Percentiles rank a stretch among this genome's conserved stretches.
Conservation (phyloP, 1,140 invertebrate genomes). For the Papilio polyxenes region DNA sequence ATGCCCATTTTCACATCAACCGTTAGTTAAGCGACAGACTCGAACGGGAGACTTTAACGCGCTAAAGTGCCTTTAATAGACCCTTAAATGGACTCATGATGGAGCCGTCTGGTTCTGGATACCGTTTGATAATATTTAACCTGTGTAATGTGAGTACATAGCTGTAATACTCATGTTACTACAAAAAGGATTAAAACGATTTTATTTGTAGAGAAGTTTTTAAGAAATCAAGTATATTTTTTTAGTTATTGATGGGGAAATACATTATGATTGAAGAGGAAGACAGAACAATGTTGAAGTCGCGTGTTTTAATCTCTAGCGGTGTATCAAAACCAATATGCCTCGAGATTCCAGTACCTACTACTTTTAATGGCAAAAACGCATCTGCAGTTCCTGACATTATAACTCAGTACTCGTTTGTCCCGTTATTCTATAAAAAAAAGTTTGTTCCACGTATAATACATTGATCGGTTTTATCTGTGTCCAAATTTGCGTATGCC, state of each 20-base stretch:
- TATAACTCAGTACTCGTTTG: no score
- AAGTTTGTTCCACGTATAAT: slow-evolving; percentile 1
- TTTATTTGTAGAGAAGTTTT: not conserved
- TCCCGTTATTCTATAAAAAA: not conserved
- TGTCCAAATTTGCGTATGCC: slow-evolving; percentile 22
- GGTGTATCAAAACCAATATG: no score
- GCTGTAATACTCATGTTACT: not conserved
- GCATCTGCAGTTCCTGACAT: no score
- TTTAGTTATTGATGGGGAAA: no score
- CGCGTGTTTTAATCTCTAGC: no score
- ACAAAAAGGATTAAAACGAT: not conserved
- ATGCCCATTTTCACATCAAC: slow-evolving; percentile 32
- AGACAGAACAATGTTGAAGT: no score
- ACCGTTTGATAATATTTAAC: slow-evolving; percentile 10
- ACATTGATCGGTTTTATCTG: slow-evolving; percentile 10
- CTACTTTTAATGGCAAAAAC: no score
- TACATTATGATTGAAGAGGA: no score
- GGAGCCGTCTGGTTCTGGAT: not conserved
- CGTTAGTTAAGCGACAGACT: slow-evolving; percentile 27
- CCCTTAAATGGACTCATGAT: slow-evolving; percentile 12
- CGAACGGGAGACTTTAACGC: slow-evolving; percentile 27
- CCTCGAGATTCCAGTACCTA: no score
- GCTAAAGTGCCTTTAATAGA: slow-evolving; percentile 27
- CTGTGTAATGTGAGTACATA: not conserved
- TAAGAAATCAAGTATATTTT: not conserved